Percentiles rank a stretch among this genome's conserved stretches.
phyloP scores from a whole-genome alignment of 2,113 vertebrate species.

The Columbina picui region DNA sequence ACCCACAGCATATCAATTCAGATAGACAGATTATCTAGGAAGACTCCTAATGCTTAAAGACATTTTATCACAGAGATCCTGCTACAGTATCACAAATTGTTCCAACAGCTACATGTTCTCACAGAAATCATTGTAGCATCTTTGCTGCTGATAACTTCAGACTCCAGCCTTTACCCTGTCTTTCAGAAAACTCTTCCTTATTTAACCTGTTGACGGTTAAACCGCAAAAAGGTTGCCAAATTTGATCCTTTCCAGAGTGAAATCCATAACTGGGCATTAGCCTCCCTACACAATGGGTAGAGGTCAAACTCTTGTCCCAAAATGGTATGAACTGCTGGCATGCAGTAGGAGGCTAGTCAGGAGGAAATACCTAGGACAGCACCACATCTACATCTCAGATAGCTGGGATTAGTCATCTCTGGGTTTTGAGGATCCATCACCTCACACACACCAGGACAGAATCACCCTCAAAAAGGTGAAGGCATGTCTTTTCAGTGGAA shows the following conservation, averaged over 20 bases:
- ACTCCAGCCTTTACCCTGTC: neutral
- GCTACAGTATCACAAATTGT: neutral
- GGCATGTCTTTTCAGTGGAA: neutral
- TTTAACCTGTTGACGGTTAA: neutral
- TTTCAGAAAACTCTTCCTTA: neutral
- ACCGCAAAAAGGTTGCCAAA: neutral
- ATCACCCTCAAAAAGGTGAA: neutral
- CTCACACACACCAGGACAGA: neutral
- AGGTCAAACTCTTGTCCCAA: neutral
- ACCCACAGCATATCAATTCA: neutral
- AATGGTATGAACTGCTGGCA: rapidly evolving
- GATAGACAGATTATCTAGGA: neutral
- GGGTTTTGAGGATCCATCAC: neutral
- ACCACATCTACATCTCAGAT: neutral
- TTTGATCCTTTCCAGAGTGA: neutral
- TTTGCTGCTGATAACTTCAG: neutral
- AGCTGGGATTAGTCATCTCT: neutral
- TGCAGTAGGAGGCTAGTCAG: neutral
- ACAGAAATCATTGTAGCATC: neutral
- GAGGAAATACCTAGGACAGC: neutral
- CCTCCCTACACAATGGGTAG: neutral
- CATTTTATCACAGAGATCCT: neutral
- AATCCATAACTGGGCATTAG: neutral
- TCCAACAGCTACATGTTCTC: neutral
- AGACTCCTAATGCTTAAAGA: neutral